Percentiles rank a stretch among this genome's conserved stretches.
These are phyloP conservation scores for Pelvicachromis taeniatus DNA, from an alignment of 2,113 vertebrate genomes.

Conservation along the genomic window DNA sequence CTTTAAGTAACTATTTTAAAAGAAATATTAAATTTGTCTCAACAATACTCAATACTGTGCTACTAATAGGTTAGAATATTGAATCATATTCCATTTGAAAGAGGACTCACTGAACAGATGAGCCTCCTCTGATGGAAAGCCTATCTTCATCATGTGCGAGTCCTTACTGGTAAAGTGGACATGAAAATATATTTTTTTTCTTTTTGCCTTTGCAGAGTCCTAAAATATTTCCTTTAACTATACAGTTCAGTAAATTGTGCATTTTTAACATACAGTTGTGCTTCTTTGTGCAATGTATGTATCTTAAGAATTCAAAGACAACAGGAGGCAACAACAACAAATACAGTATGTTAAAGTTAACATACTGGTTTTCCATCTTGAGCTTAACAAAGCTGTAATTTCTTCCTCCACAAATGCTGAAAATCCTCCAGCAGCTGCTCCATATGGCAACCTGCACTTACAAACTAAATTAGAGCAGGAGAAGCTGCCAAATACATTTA, in stretches of 20 bases:
- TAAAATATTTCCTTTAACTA: not conserved
- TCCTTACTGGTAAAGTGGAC: not conserved
- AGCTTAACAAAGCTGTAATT: conserved; percentile 5
- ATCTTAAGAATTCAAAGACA: not conserved
- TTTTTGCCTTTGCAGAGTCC: not conserved
- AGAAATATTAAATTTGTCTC: conserved; percentile 26
- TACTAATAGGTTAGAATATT: conserved; percentile 24
- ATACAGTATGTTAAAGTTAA: not conserved
- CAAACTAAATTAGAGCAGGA: conserved; percentile 10
- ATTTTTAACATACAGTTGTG: not conserved
- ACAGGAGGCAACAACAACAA: not conserved
- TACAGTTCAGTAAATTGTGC: not conserved
- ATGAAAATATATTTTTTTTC: not conserved
- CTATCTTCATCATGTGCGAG: not conserved
- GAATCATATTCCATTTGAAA: conserved; percentile 32
- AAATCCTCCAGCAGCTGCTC: conserved; percentile 26
- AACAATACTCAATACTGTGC: conserved; percentile 16
- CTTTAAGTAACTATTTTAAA: not conserved
- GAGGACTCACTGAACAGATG: conserved; percentile 40
- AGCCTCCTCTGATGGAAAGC: conserved; percentile 42
- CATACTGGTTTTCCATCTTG: not conserved
- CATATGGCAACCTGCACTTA: conserved; percentile 41
- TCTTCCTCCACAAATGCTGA: not conserved
- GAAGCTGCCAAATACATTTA: not conserved
- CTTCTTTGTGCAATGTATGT: not conserved